Conservation (phyloP, 2,113 vertebrate genomes). For the Butorides virescens region DNA sequence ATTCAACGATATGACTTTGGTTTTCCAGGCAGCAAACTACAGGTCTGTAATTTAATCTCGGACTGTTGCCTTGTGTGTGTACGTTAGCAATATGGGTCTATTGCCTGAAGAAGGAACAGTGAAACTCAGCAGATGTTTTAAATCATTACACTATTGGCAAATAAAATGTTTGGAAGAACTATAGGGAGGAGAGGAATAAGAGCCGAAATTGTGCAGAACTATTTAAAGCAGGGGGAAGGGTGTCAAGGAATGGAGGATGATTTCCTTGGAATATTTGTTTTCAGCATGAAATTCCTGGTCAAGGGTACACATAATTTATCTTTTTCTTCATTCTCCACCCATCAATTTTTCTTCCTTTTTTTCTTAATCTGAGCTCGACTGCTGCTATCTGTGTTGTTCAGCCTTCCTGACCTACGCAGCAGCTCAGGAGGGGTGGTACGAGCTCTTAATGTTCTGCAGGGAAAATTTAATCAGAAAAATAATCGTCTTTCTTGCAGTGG, state of each 20-base stretch:
- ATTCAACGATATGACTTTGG: not conserved
- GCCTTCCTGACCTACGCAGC: not conserved
- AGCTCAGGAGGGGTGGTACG: not conserved
- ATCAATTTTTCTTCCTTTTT: not conserved
- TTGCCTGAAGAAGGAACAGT: not conserved
- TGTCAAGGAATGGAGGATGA: not conserved
- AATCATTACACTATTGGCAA: not conserved
- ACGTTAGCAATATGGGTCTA: fast-evolving
- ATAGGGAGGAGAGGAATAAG: not conserved
- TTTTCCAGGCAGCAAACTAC: not conserved
- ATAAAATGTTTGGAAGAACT: not conserved
- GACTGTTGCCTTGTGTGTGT: not conserved
- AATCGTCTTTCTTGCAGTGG: conserved; percentile 73
- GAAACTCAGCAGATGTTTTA: not conserved
- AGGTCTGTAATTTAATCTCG: not conserved
- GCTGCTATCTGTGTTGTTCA: not conserved
- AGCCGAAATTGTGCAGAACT: not conserved
- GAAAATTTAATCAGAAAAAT: conserved; percentile 80
- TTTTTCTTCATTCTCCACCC: not conserved
- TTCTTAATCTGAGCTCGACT: not conserved
- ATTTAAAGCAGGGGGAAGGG: not conserved
- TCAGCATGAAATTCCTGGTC: not conserved
- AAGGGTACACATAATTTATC: not conserved
- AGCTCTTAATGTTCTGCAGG: conserved; percentile 77
- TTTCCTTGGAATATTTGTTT: conserved; percentile 1